Percentiles rank a stretch among this genome's conserved stretches.
Conservation (phyloP, 2,888 invertebrate genomes). For the Scaptomyza cyrtandrae region DNA sequence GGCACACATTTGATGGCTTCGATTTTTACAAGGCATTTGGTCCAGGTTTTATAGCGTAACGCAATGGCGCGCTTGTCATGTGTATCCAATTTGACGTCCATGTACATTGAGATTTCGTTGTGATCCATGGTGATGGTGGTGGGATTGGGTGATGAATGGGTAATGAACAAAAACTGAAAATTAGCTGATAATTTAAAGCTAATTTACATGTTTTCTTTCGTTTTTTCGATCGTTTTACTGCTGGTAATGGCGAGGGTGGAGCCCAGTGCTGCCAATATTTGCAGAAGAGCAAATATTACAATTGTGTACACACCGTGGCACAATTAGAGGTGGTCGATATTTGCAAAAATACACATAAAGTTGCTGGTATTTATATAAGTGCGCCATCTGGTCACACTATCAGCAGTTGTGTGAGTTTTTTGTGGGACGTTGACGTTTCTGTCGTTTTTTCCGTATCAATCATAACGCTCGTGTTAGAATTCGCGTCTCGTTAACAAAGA, state of each 20-base stretch:
- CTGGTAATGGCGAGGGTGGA: slow-evolving; percentile 56
- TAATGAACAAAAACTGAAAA: slow-evolving; percentile 49
- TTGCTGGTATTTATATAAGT: slow-evolving; percentile 13
- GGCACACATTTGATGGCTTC: slow-evolving; percentile 85
- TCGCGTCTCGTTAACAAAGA: slow-evolving; percentile 27
- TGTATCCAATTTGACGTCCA: slow-evolving; percentile 84
- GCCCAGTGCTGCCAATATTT: slow-evolving; percentile 26
- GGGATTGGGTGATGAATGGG: slow-evolving; percentile 42
- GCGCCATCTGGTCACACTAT: slow-evolving; percentile 40
- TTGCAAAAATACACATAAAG: background rate
- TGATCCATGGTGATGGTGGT: slow-evolving; percentile 75
- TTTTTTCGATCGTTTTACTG: slow-evolving; percentile 35
- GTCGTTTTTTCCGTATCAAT: slow-evolving; percentile 47
- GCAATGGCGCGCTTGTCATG: slow-evolving; percentile 82
- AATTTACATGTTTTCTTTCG: slow-evolving; percentile 60
- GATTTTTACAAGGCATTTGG: slow-evolving; percentile 83
- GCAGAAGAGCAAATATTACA: background rate
- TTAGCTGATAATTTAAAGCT: slow-evolving; percentile 13
- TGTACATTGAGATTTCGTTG: slow-evolving; percentile 83
- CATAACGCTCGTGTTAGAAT: slow-evolving; percentile 46
- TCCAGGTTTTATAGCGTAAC: slow-evolving; percentile 82
- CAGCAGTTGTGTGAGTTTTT: slow-evolving; percentile 59
- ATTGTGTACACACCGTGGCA: slow-evolving; percentile 15
- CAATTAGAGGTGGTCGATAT: background rate
- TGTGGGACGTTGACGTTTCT: slow-evolving; percentile 48